phyloP scores from a whole-genome alignment of 53 echinoderm and acorn worm genomes.

The Henricia sp. region DNA sequence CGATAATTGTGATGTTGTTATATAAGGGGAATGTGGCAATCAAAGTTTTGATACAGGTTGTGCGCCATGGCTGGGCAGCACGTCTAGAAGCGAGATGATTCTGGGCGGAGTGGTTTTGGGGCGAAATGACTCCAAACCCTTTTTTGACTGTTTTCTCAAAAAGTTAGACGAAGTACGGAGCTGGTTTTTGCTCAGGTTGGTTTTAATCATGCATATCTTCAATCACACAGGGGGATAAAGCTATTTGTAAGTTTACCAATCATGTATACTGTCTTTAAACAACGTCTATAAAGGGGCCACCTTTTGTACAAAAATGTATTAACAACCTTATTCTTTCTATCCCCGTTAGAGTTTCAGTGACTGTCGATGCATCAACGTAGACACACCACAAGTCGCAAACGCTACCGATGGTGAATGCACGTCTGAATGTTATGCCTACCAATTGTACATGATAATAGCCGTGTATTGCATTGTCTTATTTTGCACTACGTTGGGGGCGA shows the following conservation, averaged over 20 bases:
- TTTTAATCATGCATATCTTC: no score
- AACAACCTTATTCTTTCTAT: background rate
- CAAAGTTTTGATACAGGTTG: background rate
- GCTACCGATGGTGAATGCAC: background rate
- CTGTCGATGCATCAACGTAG: background rate
- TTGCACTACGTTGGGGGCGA: no score
- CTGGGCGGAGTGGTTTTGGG: no score
- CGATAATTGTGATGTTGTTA: background rate
- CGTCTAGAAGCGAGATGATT: background rate
- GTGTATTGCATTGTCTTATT: no score
- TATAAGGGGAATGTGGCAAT: background rate
- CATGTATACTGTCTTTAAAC: background rate
- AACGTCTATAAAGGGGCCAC: background rate
- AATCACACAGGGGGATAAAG: no score
- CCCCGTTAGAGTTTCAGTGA: constrained; percentile 2
- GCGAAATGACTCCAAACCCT: no score
- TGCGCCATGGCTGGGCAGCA: no score
- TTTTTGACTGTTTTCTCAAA: no score
- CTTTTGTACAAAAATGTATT: no score
- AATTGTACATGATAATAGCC: background rate
- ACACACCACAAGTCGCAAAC: background rate
- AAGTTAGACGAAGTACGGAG: no score
- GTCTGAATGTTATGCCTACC: background rate
- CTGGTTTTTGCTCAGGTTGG: no score
- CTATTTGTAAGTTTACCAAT: no score